Base-by-base conservation (phyloP, 2,888 invertebrate genomes). In the Caenorhabditis zanzibari region DNA sequence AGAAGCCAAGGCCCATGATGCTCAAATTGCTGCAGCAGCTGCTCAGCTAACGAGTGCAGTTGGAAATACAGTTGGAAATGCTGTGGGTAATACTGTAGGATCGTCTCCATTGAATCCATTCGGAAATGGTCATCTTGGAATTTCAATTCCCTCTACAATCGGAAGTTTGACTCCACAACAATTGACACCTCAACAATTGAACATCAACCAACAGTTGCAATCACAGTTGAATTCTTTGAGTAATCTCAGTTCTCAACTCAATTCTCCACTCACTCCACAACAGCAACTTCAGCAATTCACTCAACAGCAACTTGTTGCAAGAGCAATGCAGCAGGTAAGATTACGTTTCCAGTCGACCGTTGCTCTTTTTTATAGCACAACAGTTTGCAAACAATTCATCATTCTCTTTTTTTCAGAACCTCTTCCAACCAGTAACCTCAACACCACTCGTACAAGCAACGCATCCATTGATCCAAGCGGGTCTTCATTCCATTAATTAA, bases 1-100 rank as follows among this genome's bases (percentile, higher is more conserved):
- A 14, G 91, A 91, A 77, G 91, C 91, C 3, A 87, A 89, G 35
- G 85, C 87, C 16, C 90, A 90, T 52, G 86, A 86, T 19, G 86
- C 82, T 12, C 80, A 80, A 56, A 41, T 83, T 12, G 81, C 74
- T 24, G 84, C 76, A 10, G 81, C 84, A 2, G 84, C 73, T 47
- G 79, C 79, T 26, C 83, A 84, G 35, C 69, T 81, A 14, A 22
- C 83, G n/a, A 83, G 32, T 28, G 68, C 74, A 10, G 79, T 79
- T 22, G 69, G 49, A 35, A 75, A 44, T 26, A 14, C 63, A 4
- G 80, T 80, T 38, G 66, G 49, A 26, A 75, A 44, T 26, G 12
- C 63, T 3, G 80, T 80, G 26, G 59, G 44, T 19, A 76, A 38
- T 24, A 1, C 63, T 12, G 56, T 66, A 7, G 47, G 66, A 56